Evolutionary conservation across 2,113 vertebrate species (phyloP).

Genomic region (Butorides virescens): DNA sequence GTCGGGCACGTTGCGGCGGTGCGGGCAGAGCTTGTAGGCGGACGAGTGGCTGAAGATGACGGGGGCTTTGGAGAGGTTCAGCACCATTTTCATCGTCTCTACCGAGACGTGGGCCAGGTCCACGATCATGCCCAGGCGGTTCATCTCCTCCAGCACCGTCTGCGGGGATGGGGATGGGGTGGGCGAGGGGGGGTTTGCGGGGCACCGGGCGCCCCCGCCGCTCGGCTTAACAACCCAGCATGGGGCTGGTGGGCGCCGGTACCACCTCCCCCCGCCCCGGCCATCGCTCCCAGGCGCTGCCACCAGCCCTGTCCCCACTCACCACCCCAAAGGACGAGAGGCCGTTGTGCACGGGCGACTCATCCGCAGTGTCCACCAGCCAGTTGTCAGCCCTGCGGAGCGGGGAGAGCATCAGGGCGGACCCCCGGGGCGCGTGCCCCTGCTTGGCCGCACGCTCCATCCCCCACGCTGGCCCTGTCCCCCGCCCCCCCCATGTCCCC

Average conservation of each 20-base stretch:
- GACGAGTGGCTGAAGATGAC: constrained; percentile 97
- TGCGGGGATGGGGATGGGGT: background rate
- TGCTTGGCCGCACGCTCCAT: fast-evolving
- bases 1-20: constrained; percentile 86
- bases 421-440: fast-evolving
- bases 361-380: constrained; percentile 79
- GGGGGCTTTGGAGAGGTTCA: constrained; percentile 82
- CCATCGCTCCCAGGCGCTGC: fast-evolving
- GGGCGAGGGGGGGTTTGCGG: background rate
- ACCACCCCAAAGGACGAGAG: constrained; percentile 89
- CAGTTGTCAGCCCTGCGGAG: constrained; percentile 89
- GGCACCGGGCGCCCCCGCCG: background rate
- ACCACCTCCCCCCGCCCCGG: fast-evolving
- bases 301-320: background rate
- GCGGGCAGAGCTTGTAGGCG: constrained; percentile 75
- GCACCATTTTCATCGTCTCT: constrained; percentile 80
- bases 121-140: constrained; percentile 90
- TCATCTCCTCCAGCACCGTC: constrained; percentile 88
- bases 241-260: no score
- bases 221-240: background rate
- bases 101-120: constrained; percentile 87
- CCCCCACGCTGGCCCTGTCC: fast-evolving
- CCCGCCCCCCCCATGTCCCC: background rate
- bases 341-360: constrained; percentile 73
- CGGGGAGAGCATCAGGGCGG: background rate